phyloP scores from a whole-genome alignment of 2,888 invertebrate genomes.

The Desoria tigrina region DNA sequence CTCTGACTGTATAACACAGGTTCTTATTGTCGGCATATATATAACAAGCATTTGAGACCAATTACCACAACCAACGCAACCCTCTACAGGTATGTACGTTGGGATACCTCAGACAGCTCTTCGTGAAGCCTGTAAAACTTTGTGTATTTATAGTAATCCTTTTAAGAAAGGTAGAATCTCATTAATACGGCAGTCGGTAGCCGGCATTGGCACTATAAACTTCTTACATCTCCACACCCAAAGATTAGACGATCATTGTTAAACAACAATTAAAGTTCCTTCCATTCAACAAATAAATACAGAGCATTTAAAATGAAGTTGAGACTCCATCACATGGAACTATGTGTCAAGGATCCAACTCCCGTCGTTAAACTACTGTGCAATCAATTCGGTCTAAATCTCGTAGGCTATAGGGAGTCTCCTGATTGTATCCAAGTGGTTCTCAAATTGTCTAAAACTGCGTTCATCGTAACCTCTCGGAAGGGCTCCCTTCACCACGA shows the following conservation, averaged over 20 bases:
- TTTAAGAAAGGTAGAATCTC: conserved; percentile 4
- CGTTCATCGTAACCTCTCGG: conserved; percentile 55
- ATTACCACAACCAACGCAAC: too few species aligned
- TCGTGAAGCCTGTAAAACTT: too few species aligned
- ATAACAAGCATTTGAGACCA: too few species aligned
- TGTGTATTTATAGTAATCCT: too few species aligned
- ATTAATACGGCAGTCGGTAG: neutral
- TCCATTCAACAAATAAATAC: conserved; percentile 2
- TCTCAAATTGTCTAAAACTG: conserved; percentile 53
- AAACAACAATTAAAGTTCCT: neutral
- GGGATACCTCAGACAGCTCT: too few species aligned
- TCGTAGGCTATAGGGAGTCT: conserved; percentile 46
- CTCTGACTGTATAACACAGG: too few species aligned
- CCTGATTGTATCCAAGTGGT: conserved; percentile 55
- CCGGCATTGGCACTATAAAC: conserved; percentile 5
- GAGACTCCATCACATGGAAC: conserved; percentile 56
- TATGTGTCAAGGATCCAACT: conserved; percentile 55
- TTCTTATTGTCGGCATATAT: too few species aligned
- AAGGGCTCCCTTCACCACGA: conserved; percentile 20
- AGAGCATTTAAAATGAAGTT: conserved; percentile 44
- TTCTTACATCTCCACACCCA: neutral
- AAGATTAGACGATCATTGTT: neutral
- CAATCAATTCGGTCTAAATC: conserved; percentile 54
- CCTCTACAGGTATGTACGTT: too few species aligned
- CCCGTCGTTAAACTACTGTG: conserved; percentile 52